Percentiles rank a stretch among this genome's conserved stretches.
phyloP scores from a whole-genome alignment of 2,113 vertebrate species.

The Anoura caudifer region DNA sequence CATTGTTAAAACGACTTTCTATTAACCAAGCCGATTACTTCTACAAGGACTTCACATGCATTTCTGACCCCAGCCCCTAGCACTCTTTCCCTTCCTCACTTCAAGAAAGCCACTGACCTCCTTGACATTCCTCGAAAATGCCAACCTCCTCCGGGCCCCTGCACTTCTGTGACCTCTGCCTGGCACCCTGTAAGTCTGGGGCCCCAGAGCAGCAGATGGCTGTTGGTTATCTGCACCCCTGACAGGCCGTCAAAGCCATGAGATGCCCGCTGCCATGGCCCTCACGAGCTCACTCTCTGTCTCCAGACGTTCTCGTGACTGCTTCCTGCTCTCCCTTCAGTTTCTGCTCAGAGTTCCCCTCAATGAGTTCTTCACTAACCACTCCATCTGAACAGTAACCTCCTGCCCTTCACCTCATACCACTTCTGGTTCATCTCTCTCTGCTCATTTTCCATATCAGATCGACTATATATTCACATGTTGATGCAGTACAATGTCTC shows the following conservation, averaged over 20 bases:
- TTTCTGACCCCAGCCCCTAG: background rate
- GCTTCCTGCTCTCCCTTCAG: accelerated
- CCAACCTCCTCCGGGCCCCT: background rate
- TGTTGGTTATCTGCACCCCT: background rate
- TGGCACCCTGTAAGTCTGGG: background rate
- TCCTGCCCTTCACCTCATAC: background rate
- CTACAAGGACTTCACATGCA: background rate
- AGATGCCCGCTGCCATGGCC: background rate
- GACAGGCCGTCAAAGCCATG: background rate
- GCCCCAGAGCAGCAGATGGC: background rate
- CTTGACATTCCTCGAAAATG: background rate
- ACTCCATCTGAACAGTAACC: background rate
- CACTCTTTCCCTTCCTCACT: background rate
- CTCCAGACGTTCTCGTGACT: background rate
- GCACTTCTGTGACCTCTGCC: background rate
- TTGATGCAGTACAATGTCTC: background rate
- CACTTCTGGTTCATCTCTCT: background rate
- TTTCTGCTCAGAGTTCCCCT: background rate
- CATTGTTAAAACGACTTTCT: background rate
- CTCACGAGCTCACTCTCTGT: background rate
- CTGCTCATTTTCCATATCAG: background rate
- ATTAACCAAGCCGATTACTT: background rate
- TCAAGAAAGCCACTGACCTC: background rate
- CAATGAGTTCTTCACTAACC: background rate
- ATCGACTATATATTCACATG: background rate